Base-by-base conservation (phyloP, 2,888 invertebrate species). In the Druceiella hillmani region DNA sequence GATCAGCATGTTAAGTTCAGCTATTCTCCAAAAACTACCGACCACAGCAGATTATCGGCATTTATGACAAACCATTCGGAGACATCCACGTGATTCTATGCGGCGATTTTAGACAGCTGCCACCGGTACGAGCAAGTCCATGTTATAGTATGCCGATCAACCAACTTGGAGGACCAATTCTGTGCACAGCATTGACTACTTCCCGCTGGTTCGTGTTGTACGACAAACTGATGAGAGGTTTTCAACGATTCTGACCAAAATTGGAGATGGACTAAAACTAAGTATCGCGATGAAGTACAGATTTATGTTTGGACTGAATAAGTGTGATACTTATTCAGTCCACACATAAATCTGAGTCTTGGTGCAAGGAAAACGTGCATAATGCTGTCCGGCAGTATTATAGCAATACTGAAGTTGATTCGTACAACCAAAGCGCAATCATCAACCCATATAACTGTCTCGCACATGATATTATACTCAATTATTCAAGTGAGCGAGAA, bases 101-200 rank as follows among this genome's bases (percentile, higher is more conserved):
- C n/a, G n/a, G n/a, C n/a, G n/a, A n/a, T n/a, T n/a, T n/a, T 42
- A 39, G 57, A 27, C 59, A 59, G 48, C 47, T 57, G 24, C 58
- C 59, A 24, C 57, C 61, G 36, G 59, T 56, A 30, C 46, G 47
- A 9, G 52, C 52, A 10, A 57, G 50, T 40, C 52, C 52, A 28
- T 51, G 52, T 41, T 56, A 49, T 31, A 53, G 44, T 22, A 36
- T 47, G 37, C 36, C 45, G 17, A 48, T 41, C 43, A 48, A 51
- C 36, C 34, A 38, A 22, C 38, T 55, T 9, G 48, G 43, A 39
- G 54, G 53, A 36, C 45, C 48, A 6, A 33, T 44, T 11, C 44
- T 57, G 17, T 60, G 58, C 53, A 48, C 29, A 40, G 38, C 22
- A 37, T 59, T 2, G 44, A 56, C 36, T 58, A 51, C 48, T 59